phyloP scores from a whole-genome alignment of 2,797 vertebrate genomes.

The Pristis pectinata region DNA sequence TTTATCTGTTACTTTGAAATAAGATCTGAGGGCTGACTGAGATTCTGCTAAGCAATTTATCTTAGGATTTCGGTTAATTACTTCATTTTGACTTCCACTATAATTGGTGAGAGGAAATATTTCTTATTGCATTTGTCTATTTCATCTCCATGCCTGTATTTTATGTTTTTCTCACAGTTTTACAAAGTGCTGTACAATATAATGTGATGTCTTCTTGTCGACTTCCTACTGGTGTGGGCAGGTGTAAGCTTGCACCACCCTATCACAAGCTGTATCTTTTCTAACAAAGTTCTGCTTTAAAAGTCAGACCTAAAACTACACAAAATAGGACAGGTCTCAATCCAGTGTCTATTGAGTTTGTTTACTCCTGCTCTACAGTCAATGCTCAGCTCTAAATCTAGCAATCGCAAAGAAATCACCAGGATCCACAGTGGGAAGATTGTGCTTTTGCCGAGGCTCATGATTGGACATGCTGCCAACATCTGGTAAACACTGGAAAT shows the following conservation, averaged over 20 bases:
- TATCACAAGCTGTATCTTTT: neutral
- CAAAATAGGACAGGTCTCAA: neutral
- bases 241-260: neutral
- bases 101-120: neutral
- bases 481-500: neutral
- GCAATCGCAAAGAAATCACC: neutral
- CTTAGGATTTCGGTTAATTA: neutral
- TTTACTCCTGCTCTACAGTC: neutral
- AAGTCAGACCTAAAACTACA: neutral
- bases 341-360: neutral
- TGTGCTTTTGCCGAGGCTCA: neutral
- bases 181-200: neutral
- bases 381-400: neutral
- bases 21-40: neutral
- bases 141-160: neutral
- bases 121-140: neutral
- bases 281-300: neutral
- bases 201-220: neutral
- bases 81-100: neutral
- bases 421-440: neutral
- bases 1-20: neutral
- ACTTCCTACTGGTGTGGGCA: neutral
- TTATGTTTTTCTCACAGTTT: too few species aligned
- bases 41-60: neutral
- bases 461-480: neutral